Conservation (phyloP, 2,888 invertebrate species). For the Polydrusus tereticollis region DNA sequence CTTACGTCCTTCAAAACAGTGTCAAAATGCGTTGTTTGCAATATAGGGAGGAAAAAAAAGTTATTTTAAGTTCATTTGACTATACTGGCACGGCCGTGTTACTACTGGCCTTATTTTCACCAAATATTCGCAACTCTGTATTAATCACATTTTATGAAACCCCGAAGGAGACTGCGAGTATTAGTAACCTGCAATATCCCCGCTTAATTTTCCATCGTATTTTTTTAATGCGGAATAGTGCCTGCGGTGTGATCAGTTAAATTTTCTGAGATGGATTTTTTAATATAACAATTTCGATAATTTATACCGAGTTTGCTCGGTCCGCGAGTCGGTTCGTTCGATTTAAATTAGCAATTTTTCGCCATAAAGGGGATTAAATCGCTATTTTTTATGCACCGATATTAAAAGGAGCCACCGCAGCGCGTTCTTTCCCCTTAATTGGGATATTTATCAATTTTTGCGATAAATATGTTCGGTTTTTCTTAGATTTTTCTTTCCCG, state of each 20-base stretch:
- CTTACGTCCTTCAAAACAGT: no score
- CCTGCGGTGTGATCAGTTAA: conserved; percentile 63
- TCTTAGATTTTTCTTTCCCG: conserved; percentile 38
- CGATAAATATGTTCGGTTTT: conserved; percentile 54
- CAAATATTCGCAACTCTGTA: no score
- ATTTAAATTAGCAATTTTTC: conserved; percentile 66
- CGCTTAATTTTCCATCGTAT: conserved; percentile 28
- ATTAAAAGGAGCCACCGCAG: conserved; percentile 57
- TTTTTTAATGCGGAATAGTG: conserved; percentile 36
- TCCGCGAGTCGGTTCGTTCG: conserved; percentile 51
- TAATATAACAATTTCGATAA: conserved; percentile 80
- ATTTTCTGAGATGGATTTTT: conserved; percentile 80
- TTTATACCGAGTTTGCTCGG: conserved; percentile 62
- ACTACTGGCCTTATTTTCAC: no score
- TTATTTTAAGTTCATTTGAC: no score
- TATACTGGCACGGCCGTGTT: no score
- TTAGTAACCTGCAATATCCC: conserved; percentile 25
- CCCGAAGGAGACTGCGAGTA: no score
- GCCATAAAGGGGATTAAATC: conserved; percentile 67
- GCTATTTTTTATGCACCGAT: conserved; percentile 62
- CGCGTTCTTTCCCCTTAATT: conserved; percentile 59
- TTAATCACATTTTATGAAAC: no score
- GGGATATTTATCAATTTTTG: conserved; percentile 61
- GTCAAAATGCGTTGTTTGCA: no score
- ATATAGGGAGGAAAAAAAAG: no score